phyloP scores from a whole-genome alignment of 2,113 vertebrate genomes.

The Dipodomys stephensi region DNA sequence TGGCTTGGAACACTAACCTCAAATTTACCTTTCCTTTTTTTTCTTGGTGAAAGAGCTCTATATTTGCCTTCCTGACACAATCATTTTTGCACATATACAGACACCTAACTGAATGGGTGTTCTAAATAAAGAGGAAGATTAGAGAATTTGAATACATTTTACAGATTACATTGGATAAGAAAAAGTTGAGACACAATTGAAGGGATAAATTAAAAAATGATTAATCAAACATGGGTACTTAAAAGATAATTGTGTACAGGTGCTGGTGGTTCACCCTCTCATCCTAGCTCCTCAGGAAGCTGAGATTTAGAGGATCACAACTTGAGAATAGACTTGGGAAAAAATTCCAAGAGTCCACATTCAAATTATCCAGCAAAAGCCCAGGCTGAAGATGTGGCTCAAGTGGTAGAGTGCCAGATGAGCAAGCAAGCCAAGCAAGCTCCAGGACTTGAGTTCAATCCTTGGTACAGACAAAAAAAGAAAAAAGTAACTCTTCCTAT shows the following conservation, averaged over 20 bases:
- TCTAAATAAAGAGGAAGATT: constrained; percentile 76
- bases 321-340: no score
- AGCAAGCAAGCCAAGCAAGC: no score
- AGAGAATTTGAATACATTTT: constrained; percentile 72
- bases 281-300: no score
- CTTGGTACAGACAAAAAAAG: no score
- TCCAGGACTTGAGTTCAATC: no score
- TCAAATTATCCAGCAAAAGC: no score
- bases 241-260: constrained; percentile 49
- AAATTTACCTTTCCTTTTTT: constrained; percentile 80
- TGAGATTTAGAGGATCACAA: no score
- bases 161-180: constrained; percentile 61
- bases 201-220: constrained; percentile 42
- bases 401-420: no score
- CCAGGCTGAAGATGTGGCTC: no score
- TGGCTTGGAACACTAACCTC: constrained; percentile 69
- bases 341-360: no score
- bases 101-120: constrained; percentile 81
- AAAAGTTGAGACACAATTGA: constrained; percentile 60
- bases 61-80: constrained; percentile 74
- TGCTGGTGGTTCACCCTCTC: neutral
- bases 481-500: neutral
- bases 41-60: constrained; percentile 82
- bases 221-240: constrained; percentile 54
- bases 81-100: constrained; percentile 77